Evolutionary conservation across 2,113 vertebrate species (phyloP).

Genomic region (Chrysochloris asiatica): DNA sequence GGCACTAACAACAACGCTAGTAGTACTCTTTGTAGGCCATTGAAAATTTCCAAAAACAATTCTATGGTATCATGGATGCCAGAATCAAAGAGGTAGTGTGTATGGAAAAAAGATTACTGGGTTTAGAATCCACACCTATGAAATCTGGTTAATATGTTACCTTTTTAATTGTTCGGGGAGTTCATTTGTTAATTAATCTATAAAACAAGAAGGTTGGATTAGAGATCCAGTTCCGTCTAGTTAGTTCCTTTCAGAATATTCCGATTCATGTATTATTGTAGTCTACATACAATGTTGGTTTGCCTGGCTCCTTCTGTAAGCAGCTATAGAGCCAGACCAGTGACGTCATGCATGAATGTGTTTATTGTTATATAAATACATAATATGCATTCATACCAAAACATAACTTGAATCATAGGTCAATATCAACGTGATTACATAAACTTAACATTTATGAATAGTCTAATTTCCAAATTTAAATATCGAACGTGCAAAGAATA

Average conservation of each 20-base stretch:
- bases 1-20: no score
- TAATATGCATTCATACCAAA: not conserved
- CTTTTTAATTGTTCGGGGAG: not conserved
- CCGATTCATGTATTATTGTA: not conserved
- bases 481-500: not conserved
- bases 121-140: not conserved
- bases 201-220: not conserved
- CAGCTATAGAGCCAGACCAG: not conserved
- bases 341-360: not conserved
- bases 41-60: slow-evolving; percentile 9
- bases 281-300: not conserved
- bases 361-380: not conserved
- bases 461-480: slow-evolving; percentile 29
- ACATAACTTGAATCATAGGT: not conserved
- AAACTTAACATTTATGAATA: not conserved
- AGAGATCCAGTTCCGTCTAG: not conserved
- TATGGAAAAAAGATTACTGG: not conserved
- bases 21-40: not conserved
- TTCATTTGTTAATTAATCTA: not conserved
- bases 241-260: not conserved
- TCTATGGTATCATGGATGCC: slow-evolving; percentile 1
- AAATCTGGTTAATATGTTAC: not conserved
- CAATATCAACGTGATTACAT: not conserved
- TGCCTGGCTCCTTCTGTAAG: not conserved
- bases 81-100: not conserved